phyloP scores from a whole-genome alignment of 2,113 vertebrate species.

The Pyxicephalus adspersus region DNA sequence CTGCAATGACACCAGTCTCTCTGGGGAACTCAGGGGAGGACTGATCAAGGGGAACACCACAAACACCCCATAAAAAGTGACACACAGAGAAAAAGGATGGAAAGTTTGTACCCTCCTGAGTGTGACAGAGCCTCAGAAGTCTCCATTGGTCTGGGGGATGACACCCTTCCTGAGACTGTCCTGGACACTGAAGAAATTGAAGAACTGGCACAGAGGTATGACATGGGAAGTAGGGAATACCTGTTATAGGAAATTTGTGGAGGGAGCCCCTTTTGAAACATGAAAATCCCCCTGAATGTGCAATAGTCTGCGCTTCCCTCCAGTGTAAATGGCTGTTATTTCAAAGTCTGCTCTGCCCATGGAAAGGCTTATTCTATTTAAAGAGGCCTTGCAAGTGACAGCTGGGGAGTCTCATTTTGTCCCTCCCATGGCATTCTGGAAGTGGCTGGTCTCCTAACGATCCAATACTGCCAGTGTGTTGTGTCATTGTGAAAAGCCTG shows the following conservation, averaged over 20 bases:
- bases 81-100: constrained; percentile 62
- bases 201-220: constrained; percentile 81
- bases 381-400: constrained; percentile 60
- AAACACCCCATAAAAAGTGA: constrained; percentile 1
- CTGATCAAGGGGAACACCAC: constrained; percentile 59
- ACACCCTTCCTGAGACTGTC: constrained; percentile 65
- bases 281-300: background rate
- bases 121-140: constrained; percentile 69
- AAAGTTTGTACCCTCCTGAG: constrained; percentile 68
- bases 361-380: constrained; percentile 63
- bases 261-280: no score
- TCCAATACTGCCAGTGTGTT: constrained; percentile 40
- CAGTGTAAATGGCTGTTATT: constrained; percentile 5
- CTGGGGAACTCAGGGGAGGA: constrained; percentile 65
- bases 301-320: constrained; percentile 16
- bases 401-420: constrained; percentile 63
- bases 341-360: background rate
- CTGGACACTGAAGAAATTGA: constrained; percentile 75
- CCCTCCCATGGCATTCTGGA: constrained; percentile 58
- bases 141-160: constrained; percentile 69
- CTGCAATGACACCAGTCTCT: constrained; percentile 68
- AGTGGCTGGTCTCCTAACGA: constrained; percentile 56
- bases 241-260: background rate
- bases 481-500: constrained; percentile 7
- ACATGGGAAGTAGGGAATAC: background rate